Base-by-base conservation (phyloP, 2,888 invertebrate genomes). In the Phrixothrix hirtus region DNA sequence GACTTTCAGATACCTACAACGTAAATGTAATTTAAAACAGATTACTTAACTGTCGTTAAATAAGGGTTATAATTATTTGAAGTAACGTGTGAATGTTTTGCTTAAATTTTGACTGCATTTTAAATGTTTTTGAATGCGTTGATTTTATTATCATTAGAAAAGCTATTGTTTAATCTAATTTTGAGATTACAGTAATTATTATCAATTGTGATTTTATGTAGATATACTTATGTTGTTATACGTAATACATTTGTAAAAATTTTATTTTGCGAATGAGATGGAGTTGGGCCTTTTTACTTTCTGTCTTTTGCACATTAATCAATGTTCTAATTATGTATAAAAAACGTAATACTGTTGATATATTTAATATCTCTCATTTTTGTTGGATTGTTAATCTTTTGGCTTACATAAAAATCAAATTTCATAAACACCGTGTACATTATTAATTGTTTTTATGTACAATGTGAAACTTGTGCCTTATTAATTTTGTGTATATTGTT, bases 191-290 rank as follows among this genome's bases (percentile, higher is more conserved):
- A 17, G 26, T 32, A 46, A 37, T 46, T 47, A 30, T 39, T 14
- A 25, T 15, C 26, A 39, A 39, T 39, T 47, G 47, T 47, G 47
- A 47, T 47, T 47, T 46, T 39, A 47, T 47, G 47, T 47, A 47
- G 27, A 39, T 47, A 34, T 47, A 37, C 27, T 25, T 26, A 25
- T 37, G 14, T 10, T 36, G 6, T 31, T 15, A 15, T 13, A 10
- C n/a, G n/a, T 36, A 17, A 16, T 36, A 36, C 5, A 5, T 36
- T 17, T 36, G 14, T 34, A 21, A 21, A n/a, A 17, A 17, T 36
- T 36, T 12, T 31, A 36, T 16, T 16, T 6, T 10, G 5, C 21
- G 11, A 10, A 36, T 36, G 35, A n/a, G n/a, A n/a, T n/a, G n/a
- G n/a, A n/a, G n/a, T n/a, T n/a, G n/a, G n/a, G n/a, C n/a, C n/a